These are phyloP conservation scores for Myxocyprinus asiaticus DNA, from an alignment of 2,113 vertebrate genomes.

Conservation along the genomic window DNA sequence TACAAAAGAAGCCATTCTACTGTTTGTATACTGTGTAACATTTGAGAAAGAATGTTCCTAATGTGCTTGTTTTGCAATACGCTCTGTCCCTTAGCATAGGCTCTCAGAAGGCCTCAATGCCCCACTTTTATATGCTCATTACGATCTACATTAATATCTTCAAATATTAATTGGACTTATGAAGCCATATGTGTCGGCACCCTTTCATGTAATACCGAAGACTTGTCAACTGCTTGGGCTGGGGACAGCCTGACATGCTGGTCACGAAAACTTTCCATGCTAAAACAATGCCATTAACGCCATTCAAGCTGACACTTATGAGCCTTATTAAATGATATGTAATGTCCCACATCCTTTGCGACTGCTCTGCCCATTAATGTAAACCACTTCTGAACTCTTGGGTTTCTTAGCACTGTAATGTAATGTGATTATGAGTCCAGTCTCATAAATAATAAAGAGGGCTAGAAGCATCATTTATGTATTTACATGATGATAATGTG, in stretches of 20 bases:
- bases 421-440: conserved; percentile 70
- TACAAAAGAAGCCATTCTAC: conserved; percentile 24
- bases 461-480: conserved; percentile 62
- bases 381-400: conserved; percentile 50
- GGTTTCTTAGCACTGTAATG: conserved; percentile 56
- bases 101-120: conserved; percentile 50
- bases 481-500: conserved; percentile 66
- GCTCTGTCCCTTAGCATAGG: conserved; percentile 32
- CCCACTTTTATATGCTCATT: conserved; percentile 54
- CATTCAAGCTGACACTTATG: conserved; percentile 54
- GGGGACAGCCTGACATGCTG: conserved; percentile 42
- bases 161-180: conserved; percentile 55
- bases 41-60: conserved; percentile 28
- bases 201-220: conserved; percentile 38
- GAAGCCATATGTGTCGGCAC: conserved; percentile 41
- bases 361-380: conserved; percentile 49
- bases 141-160: conserved; percentile 56
- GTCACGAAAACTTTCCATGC: conserved; percentile 44
- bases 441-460: conserved; percentile 66
- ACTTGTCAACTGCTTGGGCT: conserved; percentile 45
- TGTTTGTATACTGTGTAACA: conserved; percentile 28
- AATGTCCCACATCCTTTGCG: conserved; percentile 53
- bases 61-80: conserved; percentile 52
- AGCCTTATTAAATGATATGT: conserved; percentile 48
- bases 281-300: conserved; percentile 57